Conservation (phyloP, 2,113 vertebrate genomes). For the Hippocampus guttulatus region DNA sequence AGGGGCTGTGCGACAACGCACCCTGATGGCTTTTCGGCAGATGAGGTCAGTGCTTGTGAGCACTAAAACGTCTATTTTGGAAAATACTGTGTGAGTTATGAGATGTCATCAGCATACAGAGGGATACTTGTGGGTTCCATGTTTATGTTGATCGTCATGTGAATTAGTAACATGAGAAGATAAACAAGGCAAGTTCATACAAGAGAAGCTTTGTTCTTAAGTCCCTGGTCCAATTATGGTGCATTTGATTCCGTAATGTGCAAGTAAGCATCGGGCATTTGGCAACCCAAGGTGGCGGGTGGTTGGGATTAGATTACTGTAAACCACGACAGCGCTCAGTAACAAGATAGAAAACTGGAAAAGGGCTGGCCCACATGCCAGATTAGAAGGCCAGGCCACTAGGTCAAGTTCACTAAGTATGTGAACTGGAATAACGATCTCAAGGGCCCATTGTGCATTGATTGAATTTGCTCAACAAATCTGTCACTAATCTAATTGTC, state of each 20-base stretch:
- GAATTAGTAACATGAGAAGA: background rate
- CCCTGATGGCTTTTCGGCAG: slow-evolving; percentile 14
- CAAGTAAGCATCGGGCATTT: slow-evolving; percentile 39
- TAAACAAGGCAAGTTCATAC: background rate
- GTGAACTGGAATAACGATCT: background rate
- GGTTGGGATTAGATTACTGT: slow-evolving; percentile 64
- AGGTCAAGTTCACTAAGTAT: slow-evolving; percentile 41
- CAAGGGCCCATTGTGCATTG: background rate
- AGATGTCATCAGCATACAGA: slow-evolving; percentile 4
- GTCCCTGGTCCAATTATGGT: slow-evolving; percentile 21
- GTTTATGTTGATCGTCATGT: background rate
- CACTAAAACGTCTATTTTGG: slow-evolving; percentile 43
- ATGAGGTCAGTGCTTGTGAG: slow-evolving; percentile 8
- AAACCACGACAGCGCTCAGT: slow-evolving; percentile 63
- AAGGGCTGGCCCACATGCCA: slow-evolving; percentile 30
- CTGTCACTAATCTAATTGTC: background rate
- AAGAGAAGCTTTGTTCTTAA: background rate
- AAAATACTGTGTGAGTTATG: slow-evolving; percentile 33
- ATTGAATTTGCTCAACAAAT: background rate
- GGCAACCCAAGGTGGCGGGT: slow-evolving; percentile 47
- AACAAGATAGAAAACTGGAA: slow-evolving; percentile 57
- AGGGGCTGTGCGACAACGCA: slow-evolving; percentile 28
- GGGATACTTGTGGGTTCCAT: background rate
- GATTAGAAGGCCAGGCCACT: slow-evolving; percentile 54
- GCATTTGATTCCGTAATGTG: slow-evolving; percentile 6